Percentiles rank a stretch among this genome's conserved stretches.
These are phyloP conservation scores for Acanthosepion lycidas DNA, from an alignment of 2,888 invertebrate species.

Conservation along the genomic window DNA sequence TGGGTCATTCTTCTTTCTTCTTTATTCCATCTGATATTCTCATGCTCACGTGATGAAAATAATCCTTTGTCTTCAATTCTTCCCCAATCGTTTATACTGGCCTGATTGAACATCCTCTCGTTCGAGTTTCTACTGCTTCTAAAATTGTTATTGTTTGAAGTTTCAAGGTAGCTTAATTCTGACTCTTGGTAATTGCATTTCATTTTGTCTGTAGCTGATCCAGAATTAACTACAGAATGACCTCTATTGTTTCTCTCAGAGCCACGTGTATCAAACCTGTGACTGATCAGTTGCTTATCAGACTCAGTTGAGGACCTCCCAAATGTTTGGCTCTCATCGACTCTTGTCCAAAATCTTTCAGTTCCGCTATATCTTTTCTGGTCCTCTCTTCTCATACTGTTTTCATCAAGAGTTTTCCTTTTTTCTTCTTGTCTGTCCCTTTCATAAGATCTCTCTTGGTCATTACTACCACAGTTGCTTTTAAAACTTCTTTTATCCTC, in stretches of 20 bases:
- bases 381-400: not conserved
- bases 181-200: not conserved
- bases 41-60: not conserved
- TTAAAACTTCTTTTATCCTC: not conserved
- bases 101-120: not conserved
- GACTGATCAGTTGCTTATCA: not conserved
- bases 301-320: not conserved
- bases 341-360: not conserved
- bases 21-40: not conserved
- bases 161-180: not conserved
- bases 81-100: not conserved
- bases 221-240: not conserved
- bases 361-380: not conserved
- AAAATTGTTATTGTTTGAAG: not conserved
- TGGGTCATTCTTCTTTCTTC: not conserved
- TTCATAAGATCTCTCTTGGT: not conserved
- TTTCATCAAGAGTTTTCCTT: not conserved
- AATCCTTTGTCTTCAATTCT: not conserved
- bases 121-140: not conserved
- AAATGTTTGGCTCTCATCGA: not conserved
- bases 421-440: too few relatives aligned
- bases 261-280: not conserved
- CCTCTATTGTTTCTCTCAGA: not conserved
- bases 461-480: not conserved
- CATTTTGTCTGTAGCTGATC: not conserved